Conservation (phyloP, 2,888 invertebrate genomes). For the Pyrochroa serraticornis region DNA sequence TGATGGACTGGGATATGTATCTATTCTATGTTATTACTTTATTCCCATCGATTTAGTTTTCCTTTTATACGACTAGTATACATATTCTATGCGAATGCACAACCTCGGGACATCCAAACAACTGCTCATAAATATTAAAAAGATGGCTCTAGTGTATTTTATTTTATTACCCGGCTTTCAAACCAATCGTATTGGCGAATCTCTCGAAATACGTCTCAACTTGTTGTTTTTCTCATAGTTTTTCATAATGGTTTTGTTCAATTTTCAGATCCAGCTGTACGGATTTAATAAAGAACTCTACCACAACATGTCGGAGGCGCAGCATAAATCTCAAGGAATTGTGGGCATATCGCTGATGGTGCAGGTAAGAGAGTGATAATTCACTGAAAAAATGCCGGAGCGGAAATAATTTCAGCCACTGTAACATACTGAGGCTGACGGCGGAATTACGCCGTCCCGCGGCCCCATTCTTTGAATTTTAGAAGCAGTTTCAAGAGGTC, state of each 20-base stretch:
- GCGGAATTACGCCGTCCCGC: too few relatives aligned
- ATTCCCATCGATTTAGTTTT: conserved; percentile 51
- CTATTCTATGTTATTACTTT: conserved; percentile 55
- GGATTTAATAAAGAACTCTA: conserved; percentile 97
- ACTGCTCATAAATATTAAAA: conserved; percentile 41
- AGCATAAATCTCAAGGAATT: conserved; percentile 95
- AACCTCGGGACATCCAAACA: conserved; percentile 37
- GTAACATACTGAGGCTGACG: too few relatives aligned
- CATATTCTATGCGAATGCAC: conserved; percentile 26
- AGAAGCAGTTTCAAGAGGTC: too few relatives aligned
- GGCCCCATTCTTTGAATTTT: too few relatives aligned
- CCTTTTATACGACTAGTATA: conserved; percentile 37
- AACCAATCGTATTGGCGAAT: conserved; percentile 16
- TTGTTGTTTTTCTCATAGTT: conserved; percentile 9
- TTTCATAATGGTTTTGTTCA: conserved; percentile 37
- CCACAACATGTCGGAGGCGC: conserved; percentile 95
- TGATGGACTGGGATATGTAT: conserved; percentile 55
- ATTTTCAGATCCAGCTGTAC: conserved; percentile 87
- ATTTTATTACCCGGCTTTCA: conserved; percentile 30
- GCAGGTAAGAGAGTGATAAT: conserved; percentile 68
- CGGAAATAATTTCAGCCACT: too few relatives aligned
- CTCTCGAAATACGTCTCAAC: conserved; percentile 11
- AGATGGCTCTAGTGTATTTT: conserved; percentile 21
- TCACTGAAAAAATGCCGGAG: too few relatives aligned
- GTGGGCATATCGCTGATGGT: conserved; percentile 95